Conservation (phyloP, 2,797 vertebrate genomes). For the Crossoptilon crossoptilon region DNA sequence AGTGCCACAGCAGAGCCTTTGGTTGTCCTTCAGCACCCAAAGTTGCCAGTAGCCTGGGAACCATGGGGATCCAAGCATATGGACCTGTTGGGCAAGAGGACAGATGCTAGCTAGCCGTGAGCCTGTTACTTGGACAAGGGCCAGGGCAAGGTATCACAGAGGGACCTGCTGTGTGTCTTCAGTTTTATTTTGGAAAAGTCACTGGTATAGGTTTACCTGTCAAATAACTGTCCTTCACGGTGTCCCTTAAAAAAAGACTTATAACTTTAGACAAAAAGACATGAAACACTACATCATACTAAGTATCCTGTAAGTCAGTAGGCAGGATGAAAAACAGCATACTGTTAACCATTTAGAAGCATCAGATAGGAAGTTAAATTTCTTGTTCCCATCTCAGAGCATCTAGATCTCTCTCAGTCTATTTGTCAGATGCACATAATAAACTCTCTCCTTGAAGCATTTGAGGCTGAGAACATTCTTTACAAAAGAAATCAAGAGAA, state of each 20-base stretch:
- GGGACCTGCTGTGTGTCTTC: neutral
- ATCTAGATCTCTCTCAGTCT: neutral
- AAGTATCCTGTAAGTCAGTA: constrained; percentile 12
- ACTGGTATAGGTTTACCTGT: neutral
- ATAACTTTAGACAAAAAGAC: neutral
- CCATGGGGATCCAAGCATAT: neutral
- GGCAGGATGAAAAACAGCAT: neutral
- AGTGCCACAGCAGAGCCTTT: neutral
- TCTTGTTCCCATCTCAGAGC: neutral
- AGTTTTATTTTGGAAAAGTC: constrained; percentile 5
- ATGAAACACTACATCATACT: constrained; percentile 5
- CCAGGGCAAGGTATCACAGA: neutral
- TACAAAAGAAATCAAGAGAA: neutral
- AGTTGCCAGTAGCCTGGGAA: fast-evolving
- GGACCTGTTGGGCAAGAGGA: neutral
- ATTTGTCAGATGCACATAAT: neutral
- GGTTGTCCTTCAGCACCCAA: neutral
- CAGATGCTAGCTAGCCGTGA: neutral
- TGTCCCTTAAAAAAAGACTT: neutral
- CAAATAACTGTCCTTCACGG: constrained; percentile 15
- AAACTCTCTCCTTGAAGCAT: neutral
- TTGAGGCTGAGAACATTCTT: neutral
- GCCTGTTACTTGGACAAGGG: neutral
- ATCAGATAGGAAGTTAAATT: neutral
- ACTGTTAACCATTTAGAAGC: constrained; percentile 5